Evolutionary conservation across 92 coral and sea anemone genomes (phyloP).

Genomic region (Actinernus sp.): DNA sequence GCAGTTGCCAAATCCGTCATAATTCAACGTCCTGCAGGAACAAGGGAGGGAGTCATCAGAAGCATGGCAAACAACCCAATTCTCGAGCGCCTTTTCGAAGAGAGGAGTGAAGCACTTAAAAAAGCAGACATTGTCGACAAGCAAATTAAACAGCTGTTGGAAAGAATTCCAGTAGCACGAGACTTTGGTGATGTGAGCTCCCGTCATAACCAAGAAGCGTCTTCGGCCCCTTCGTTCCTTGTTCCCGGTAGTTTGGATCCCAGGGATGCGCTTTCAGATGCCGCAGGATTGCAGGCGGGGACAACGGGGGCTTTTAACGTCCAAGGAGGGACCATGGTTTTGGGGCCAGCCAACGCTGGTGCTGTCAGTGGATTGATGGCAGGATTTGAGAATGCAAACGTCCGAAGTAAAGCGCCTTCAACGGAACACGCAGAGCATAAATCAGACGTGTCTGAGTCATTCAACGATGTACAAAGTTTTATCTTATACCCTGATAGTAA

Average conservation of each 20-base stretch:
- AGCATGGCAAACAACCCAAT: no score
- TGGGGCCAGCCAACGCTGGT: slow-evolving; percentile 74
- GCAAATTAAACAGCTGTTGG: slow-evolving; percentile 26
- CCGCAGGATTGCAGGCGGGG: neutral
- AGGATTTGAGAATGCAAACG: slow-evolving; percentile 11
- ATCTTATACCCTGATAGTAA: neutral
- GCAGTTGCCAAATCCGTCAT: no score
- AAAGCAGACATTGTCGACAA: slow-evolving; percentile 33
- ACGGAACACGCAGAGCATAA: neutral
- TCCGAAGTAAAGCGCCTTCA: slow-evolving; percentile 2
- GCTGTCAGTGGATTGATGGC: slow-evolving; percentile 1
- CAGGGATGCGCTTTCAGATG: neutral
- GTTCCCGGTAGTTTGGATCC: neutral
- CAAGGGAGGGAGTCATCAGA: no score
- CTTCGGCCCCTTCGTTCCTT: neutral
- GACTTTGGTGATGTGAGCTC: slow-evolving; percentile 13
- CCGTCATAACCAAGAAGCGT: neutral
- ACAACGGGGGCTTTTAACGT: slow-evolving; percentile 38
- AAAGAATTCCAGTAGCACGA: slow-evolving; percentile 19
- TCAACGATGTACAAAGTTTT: neutral
- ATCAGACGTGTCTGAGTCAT: neutral
- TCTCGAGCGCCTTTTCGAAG: slow-evolving; percentile 38
- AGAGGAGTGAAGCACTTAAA: slow-evolving; percentile 43
- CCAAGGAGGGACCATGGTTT: slow-evolving; percentile 63
- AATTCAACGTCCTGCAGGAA: no score